A percentile compares a stretch with the other conserved stretches of the same genome.
Evolutionary conservation across 2,888 invertebrate genomes (phyloP).

Genomic region (Hermodice carunculata): DNA sequence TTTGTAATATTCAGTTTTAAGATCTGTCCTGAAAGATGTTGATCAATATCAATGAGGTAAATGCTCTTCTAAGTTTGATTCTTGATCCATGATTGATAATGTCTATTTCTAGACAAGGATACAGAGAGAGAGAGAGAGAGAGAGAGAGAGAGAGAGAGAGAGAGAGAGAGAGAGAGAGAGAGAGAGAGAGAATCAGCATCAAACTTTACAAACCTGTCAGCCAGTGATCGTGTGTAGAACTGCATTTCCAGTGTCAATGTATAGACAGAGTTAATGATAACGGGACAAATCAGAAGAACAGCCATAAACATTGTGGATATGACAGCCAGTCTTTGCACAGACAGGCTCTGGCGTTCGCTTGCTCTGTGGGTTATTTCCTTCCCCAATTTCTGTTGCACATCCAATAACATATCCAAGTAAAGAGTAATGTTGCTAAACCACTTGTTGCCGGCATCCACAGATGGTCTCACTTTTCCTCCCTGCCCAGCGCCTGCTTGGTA

Average conservation of each 20-base stretch:
- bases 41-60: too few relatives aligned
- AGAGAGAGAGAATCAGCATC: too few relatives aligned
- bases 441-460: background rate
- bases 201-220: constrained; percentile 54
- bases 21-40: too few relatives aligned
- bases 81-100: too few relatives aligned
- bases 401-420: constrained; percentile 35
- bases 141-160: too few relatives aligned
- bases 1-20: too few relatives aligned
- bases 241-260: constrained; percentile 55
- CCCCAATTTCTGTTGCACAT: constrained; percentile 2
- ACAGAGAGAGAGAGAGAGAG: too few relatives aligned
- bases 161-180: too few relatives aligned
- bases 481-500: too few relatives aligned
- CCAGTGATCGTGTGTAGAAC: constrained; percentile 52
- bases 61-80: too few relatives aligned
- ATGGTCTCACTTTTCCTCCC: background rate
- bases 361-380: background rate
- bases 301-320: constrained; percentile 50
- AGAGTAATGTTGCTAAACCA: constrained; percentile 55
- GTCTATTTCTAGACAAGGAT: too few relatives aligned
- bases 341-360: background rate
- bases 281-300: constrained; percentile 46
- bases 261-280: constrained; percentile 54
- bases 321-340: constrained; percentile 38